Base-by-base conservation (phyloP, 2,888 invertebrate species). In the Synergus gifuensis region DNA sequence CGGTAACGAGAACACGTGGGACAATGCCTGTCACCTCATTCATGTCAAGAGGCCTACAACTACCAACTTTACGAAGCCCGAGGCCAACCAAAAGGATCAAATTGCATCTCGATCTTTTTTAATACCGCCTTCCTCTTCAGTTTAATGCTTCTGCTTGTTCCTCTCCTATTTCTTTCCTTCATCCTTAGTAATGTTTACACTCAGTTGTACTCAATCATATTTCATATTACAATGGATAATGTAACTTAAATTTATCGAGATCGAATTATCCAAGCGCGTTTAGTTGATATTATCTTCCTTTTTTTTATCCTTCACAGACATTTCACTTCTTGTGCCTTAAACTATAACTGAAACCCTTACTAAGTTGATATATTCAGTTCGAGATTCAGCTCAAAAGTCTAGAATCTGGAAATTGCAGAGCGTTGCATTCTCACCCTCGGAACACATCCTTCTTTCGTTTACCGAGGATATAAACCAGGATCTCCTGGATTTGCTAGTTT, bases 101-200 rank as follows among this genome's bases (percentile, higher is more conserved):
- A 89, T 91, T 91, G 89, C 90, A 87, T 86, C 88, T 86, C 85
- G 86, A 88, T 88, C 84, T 89, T 90, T 88, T 84, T 88, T 82
- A 84, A 82, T 60, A 69, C 79, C 76, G 73, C 76, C 49, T 76
- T 69, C 64, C 18, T 66, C 54, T 14, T 22, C 9, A 22, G 18
- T 78, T 78, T 49, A 36, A 7, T 36, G 7, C 40, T 60, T 28
- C 76, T 76, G 18, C 64, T 77, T 64, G 49, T 66, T 78, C 54
- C 69, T 77, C 78, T 44, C 22, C 63, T 40, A 46, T 66, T 73
- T 49, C 73, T 49, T 44, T 40, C 28, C 22, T 67, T 44, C 73
- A 60, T 12, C 11, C 36, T 62, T 60, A 60, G 22, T 60, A 60
- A 60, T 60, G 18, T 60, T 60, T 60, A 60, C 60, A 60, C 60